Evolutionary conservation across 1,140 invertebrate species (phyloP).

Genomic region (Tetragonula clypearis): DNA sequence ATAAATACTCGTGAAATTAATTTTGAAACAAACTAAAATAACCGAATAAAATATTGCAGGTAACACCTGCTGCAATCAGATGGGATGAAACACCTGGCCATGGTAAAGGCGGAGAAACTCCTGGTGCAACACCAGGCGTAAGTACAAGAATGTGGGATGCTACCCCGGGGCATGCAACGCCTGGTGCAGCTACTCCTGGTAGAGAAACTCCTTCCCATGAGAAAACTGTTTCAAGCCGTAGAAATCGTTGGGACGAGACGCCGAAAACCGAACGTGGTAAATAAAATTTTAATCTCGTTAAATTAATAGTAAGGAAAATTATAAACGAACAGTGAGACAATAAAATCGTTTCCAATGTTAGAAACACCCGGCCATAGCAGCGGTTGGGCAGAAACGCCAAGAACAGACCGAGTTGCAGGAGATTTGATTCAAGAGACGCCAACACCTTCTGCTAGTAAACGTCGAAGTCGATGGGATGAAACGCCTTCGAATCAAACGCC

Average conservation of each 20-base stretch:
- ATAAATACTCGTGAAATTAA: background rate
- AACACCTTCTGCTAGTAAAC: slow-evolving; percentile 95
- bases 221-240: slow-evolving; percentile 88
- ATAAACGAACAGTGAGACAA: background rate
- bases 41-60: slow-evolving; percentile 79
- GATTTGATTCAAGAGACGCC: slow-evolving; percentile 95
- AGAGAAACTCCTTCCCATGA: slow-evolving; percentile 94
- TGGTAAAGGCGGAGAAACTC: slow-evolving; percentile 92
- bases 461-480: slow-evolving; percentile 96
- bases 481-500: slow-evolving; percentile 92
- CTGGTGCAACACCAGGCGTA: slow-evolving; percentile 94
- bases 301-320: background rate
- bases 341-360: slow-evolving; percentile 68
- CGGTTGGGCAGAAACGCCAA: slow-evolving; percentile 98
- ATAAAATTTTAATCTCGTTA: slow-evolving; percentile 24
- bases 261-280: slow-evolving; percentile 96
- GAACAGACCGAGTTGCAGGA: slow-evolving; percentile 91
- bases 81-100: slow-evolving; percentile 99
- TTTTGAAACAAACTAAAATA: background rate
- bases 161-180: slow-evolving; percentile 94
- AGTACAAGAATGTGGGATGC: slow-evolving; percentile 97
- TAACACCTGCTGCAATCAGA: slow-evolving; percentile 90
- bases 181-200: slow-evolving; percentile 93
- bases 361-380: slow-evolving; percentile 97
- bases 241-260: slow-evolving; percentile 99